A percentile compares a stretch with the other conserved stretches of the same genome.
These are phyloP conservation scores for Lytechinus variegatus DNA, from an alignment of 35 echinoderm and acorn worm species.

Conservation along the genomic window DNA sequence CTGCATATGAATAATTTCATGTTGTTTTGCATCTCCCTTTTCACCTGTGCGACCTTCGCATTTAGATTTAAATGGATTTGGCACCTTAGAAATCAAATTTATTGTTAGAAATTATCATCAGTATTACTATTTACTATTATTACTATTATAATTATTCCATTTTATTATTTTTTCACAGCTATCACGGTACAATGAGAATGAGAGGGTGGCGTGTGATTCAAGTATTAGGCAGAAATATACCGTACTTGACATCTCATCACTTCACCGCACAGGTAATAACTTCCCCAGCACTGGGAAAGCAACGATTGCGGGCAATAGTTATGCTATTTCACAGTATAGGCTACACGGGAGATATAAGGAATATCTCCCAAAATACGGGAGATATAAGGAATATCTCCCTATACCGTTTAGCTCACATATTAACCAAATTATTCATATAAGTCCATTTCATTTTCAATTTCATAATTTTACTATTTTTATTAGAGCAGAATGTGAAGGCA, in stretches of 20 bases:
- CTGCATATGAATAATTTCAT: too few relatives aligned
- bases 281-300: background rate
- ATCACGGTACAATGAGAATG: background rate
- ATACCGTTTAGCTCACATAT: too few relatives aligned
- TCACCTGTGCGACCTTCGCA: too few relatives aligned
- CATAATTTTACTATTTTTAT: too few relatives aligned
- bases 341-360: background rate
- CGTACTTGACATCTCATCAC: slow-evolving; percentile 10
- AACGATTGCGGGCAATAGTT: background rate
- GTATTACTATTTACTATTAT: too few relatives aligned
- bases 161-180: background rate
- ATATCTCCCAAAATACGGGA: background rate
- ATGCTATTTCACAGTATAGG: background rate
- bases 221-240: background rate
- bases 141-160: background rate
- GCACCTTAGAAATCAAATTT: too few relatives aligned
- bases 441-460: too few relatives aligned
- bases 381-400: background rate
- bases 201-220: background rate
- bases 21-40: too few relatives aligned
- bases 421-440: too few relatives aligned
- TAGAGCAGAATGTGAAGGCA: too few relatives aligned
- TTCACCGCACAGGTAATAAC: background rate
- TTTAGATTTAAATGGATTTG: too few relatives aligned
- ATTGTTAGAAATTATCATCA: too few relatives aligned